Conservation (phyloP, 2,797 vertebrate genomes). For the Darevskia nairensis region DNA sequence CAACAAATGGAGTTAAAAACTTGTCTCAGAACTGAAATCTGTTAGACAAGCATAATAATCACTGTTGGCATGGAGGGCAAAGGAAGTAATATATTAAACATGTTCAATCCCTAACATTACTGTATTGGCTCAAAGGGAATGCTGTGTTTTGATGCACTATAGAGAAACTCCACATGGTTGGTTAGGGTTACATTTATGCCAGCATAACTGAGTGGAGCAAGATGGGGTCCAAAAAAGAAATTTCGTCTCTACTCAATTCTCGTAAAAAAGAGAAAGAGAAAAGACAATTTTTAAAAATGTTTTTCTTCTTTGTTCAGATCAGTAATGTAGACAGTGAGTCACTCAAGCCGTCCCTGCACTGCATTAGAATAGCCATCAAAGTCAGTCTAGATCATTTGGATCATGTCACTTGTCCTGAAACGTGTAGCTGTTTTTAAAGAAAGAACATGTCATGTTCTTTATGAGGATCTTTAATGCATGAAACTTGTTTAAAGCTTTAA, state of each 20-base stretch:
- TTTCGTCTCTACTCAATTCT: neutral
- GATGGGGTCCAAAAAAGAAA: neutral
- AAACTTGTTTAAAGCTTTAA: conserved; percentile 77
- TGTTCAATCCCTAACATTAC: neutral
- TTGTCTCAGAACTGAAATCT: conserved; percentile 28
- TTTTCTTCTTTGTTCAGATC: conserved; percentile 55
- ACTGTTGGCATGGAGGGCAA: neutral
- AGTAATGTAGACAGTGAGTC: conserved; percentile 52
- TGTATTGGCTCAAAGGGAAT: neutral
- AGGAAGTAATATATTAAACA: neutral
- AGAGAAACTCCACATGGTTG: neutral
- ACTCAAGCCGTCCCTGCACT: conserved; percentile 57
- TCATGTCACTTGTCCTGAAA: conserved; percentile 75
- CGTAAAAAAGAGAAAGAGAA: neutral
- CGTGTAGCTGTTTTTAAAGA: conserved; percentile 73
- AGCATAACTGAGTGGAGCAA: neutral
- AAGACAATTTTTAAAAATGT: conserved; percentile 40
- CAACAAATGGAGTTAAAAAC: neutral
- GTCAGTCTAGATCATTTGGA: conserved; percentile 72
- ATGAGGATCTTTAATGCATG: conserved; percentile 76
- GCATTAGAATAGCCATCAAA: conserved; percentile 75
- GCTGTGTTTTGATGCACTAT: neutral
- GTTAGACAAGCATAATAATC: neutral
- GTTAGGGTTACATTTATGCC: neutral
- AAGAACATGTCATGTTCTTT: conserved; percentile 74